Base-by-base conservation (phyloP, 2,113 vertebrate species). In the Meleagris gallopavo region DNA sequence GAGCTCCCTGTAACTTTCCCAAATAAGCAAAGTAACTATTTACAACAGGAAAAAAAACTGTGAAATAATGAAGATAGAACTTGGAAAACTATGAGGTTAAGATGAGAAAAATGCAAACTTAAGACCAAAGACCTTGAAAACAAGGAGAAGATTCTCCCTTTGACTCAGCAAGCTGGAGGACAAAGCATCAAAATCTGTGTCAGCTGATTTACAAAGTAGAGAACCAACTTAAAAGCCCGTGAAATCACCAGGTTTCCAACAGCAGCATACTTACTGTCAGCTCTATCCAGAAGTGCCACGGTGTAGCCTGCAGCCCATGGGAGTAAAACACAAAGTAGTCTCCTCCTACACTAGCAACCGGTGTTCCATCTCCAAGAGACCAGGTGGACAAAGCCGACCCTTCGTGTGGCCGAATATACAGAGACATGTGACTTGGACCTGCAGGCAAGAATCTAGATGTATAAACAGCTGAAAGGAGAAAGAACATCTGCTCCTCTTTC, bases 321-420 rank as follows among this genome's bases (percentile, higher is more conserved):
- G 99, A 99, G 89, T 99, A 99, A 96, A 99, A 99, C 43, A 99
- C 97, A 65, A 99, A 99, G 94, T 99, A 99, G 94, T 99, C 99
- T 60, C 99, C 98, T 27, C 97, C 98, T 74, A 97, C 57, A 62
- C 98, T 98, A 30, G 98, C 96, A 38, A 98, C 95, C 0, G 99
- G 99, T 4, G 65, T 96, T 20, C 99, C 99, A 13, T 99, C 98
- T 7, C 99, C 99, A 0, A 99, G 98, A 60, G 99, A 99, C 99
- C 99, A 99, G 64, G 97, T 96, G 72, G 98, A 98, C 34, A 99
- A 97, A 10, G 93, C 92, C 0, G 98, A 96, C 2, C 98, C 98
- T 48, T 88, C 54, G 32, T 95, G 98, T 21, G 98, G 98, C 90
- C 98, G 98, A 86, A 98, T 64, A 8, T 99, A 99, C 19, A 99